Evolutionary conservation across 2,113 vertebrate species (phyloP).

Genomic region (Pomatostomus ruficeps): DNA sequence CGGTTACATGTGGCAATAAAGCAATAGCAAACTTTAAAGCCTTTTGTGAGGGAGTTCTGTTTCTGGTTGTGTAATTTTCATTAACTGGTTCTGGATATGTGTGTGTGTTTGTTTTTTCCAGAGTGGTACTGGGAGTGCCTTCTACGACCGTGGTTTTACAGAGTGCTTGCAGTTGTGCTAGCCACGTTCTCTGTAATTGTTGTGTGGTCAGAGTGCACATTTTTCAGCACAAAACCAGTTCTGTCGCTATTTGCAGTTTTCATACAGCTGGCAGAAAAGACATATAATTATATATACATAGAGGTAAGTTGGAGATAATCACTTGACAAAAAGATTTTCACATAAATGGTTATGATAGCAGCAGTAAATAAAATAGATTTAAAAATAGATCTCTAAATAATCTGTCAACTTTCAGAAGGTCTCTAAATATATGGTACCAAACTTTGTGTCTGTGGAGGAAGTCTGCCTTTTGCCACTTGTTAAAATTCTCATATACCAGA

Average conservation of each 20-base stretch:
- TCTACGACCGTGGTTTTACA: conserved; percentile 80
- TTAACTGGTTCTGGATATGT: neutral
- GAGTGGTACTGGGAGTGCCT: conserved; percentile 97
- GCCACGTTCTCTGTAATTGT: conserved; percentile 83
- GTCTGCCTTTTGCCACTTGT: neutral
- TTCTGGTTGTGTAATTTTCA: neutral
- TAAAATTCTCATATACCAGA: neutral
- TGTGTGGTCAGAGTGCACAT: conserved; percentile 96
- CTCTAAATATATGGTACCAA: neutral
- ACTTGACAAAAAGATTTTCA: neutral
- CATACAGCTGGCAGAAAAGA: conserved; percentile 86
- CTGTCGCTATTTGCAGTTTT: conserved; percentile 90
- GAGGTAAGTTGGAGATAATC: conserved; percentile 74
- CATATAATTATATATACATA: conserved; percentile 90
- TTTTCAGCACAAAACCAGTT: conserved; percentile 89
- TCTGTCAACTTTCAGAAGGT: neutral
- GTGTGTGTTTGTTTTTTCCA: conserved; percentile 41
- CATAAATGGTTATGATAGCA: neutral
- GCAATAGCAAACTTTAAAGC: neutral
- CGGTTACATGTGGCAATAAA: neutral
- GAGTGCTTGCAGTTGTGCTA: conserved; percentile 81
- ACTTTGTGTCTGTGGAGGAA: neutral
- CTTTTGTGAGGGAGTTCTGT: neutral
- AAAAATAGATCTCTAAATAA: neutral
- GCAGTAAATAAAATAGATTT: neutral